phyloP scores from a whole-genome alignment of 2,113 vertebrate genomes.

The Dromiciops gliroides region DNA sequence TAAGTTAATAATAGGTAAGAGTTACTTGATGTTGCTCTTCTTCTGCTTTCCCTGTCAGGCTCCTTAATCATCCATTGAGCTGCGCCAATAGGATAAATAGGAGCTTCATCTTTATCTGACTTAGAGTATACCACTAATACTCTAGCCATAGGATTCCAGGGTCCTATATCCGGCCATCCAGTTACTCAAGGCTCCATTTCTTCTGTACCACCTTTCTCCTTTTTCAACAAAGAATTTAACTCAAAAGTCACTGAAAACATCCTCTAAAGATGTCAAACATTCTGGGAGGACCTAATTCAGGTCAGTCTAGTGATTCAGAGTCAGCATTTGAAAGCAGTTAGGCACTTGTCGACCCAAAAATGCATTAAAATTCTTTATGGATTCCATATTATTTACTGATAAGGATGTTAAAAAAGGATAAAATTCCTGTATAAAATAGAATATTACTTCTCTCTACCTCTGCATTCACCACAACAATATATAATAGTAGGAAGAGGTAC shows the following conservation, averaged over 20 bases:
- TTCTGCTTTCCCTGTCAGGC: not conserved
- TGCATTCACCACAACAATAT: no score
- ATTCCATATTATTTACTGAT: no score
- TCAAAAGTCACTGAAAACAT: not conserved
- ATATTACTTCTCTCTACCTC: no score
- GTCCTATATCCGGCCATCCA: not conserved
- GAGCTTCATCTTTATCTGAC: not conserved
- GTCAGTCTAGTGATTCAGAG: not conserved
- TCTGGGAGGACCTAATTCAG: not conserved
- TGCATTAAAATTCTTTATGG: not conserved
- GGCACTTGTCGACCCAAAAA: not conserved
- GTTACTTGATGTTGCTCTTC: not conserved
- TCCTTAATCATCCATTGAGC: not conserved
- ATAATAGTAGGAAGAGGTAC: no score
- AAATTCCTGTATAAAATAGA: no score
- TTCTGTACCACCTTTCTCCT: not conserved
- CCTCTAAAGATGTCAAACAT: not conserved
- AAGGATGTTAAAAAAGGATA: not conserved
- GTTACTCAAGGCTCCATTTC: not conserved
- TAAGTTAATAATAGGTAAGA: not conserved
- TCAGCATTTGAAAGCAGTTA: not conserved
- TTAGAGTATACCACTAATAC: not conserved
- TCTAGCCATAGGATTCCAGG: not conserved
- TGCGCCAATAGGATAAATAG: not conserved
- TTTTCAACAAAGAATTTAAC: not conserved